These are phyloP conservation scores for Salpingus planirostris DNA, from an alignment of 2,888 invertebrate genomes.

Conservation along the genomic window DNA sequence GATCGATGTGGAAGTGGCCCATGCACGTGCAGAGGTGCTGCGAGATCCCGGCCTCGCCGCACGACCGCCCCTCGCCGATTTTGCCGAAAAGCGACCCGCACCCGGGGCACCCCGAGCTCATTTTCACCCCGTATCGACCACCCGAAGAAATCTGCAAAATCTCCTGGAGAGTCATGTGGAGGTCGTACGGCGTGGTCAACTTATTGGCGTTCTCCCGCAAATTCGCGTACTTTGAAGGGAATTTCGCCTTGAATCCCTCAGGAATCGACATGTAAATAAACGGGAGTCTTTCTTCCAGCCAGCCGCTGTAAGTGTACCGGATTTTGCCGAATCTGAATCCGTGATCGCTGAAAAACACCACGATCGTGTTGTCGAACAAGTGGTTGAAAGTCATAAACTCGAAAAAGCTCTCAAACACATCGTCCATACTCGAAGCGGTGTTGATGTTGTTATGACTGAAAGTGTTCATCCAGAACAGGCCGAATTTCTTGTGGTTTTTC, in stretches of 20 bases:
- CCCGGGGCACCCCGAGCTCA: slow-evolving; percentile 50
- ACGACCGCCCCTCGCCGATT: slow-evolving; percentile 52
- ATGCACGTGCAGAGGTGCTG: slow-evolving; percentile 71
- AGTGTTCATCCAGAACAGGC: slow-evolving; percentile 71
- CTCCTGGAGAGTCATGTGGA: slow-evolving; percentile 63
- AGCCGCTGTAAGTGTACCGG: slow-evolving; percentile 59
- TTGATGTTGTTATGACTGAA: slow-evolving; percentile 66
- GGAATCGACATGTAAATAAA: slow-evolving; percentile 64
- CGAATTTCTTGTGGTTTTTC: slow-evolving; percentile 55
- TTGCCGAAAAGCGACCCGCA: slow-evolving; percentile 59
- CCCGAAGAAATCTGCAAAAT: slow-evolving; percentile 47
- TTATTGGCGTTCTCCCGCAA: slow-evolving; percentile 54
- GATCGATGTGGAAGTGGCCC: slow-evolving; percentile 44
- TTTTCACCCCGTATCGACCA: slow-evolving; percentile 21
- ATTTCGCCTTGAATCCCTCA: slow-evolving; percentile 47
- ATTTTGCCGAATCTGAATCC: slow-evolving; percentile 68
- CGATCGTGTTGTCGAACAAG: slow-evolving; percentile 54
- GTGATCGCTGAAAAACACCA: slow-evolving; percentile 71
- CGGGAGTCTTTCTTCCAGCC: slow-evolving; percentile 71
- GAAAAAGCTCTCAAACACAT: slow-evolving; percentile 51
- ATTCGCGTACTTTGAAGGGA: slow-evolving; percentile 48
- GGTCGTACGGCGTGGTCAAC: slow-evolving; percentile 66
- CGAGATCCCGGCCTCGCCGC: slow-evolving; percentile 56
- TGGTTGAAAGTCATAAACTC: slow-evolving; percentile 51
- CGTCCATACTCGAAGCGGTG: slow-evolving; percentile 59